Evolutionary conservation across 2,797 vertebrate genomes (phyloP), one percentile per base, ranked within the genome.

Genomic region (Darevskia mixta): DNA sequence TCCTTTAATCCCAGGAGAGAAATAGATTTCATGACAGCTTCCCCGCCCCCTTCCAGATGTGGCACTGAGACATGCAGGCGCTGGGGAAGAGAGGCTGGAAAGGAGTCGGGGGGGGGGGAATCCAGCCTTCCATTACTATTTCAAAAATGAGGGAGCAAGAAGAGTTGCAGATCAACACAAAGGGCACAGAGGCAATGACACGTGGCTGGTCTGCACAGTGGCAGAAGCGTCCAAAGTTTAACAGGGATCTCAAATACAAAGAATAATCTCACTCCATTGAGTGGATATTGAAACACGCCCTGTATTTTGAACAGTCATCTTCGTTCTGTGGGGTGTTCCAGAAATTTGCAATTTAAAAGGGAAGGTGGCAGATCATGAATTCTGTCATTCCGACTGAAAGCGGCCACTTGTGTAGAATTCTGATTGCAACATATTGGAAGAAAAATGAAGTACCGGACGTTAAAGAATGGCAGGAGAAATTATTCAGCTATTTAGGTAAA

Each of bases 1-100:
- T 88, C 91, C 85, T 8, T 91, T 67, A 83, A 80, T 93, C 92
- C 92, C 83, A 4, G 80, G 84, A 81, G 87, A 87, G 89, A 86
- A 32, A 41, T 29, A 38, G 15, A 1, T 41, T 49, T 72, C 66
- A 38, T 15, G 38, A 43, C 17, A 1, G 81, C 41, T 35, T 45
- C 61, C 61, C 55, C 8, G 6, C 32, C 77, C 69, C 71, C 80
- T 77, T 82, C 92, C 81, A 93, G 93, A 93, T 89, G 76, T 67
- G 88, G 91, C 82, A n/a, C 0, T 41, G 43, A 92, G 93, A 91
- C 91, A 38, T 64, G 83, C 88, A 88, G 90, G 91, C 90, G 86
- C 89, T 79, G n/a, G 4, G 66, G 45, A 83, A 87, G 85, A 23
- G 7, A 27, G 11, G 58, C 73, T 23, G 55, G 35, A 13, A 17